phyloP scores from a whole-genome alignment of 2,797 vertebrate species.

The Coccyzus lansbergi region DNA sequence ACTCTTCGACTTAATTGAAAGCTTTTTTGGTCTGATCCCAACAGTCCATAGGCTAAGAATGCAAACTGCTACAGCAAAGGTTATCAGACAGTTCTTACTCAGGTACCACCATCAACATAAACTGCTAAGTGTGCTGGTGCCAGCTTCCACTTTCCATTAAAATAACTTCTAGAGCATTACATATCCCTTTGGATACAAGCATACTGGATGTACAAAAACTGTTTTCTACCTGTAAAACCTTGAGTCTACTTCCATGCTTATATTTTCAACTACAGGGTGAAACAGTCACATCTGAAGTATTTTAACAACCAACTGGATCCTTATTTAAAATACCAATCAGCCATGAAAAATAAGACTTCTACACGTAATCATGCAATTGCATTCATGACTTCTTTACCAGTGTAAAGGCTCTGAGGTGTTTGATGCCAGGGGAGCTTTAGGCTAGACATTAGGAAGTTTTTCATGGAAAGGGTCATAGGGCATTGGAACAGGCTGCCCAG shows the following conservation, averaged over 20 bases:
- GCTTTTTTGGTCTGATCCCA: background rate
- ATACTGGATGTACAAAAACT: background rate
- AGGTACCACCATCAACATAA: background rate
- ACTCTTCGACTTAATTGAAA: background rate
- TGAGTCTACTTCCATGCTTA: background rate
- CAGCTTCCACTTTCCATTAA: background rate
- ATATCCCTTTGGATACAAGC: background rate
- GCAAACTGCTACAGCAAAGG: background rate
- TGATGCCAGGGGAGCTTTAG: background rate
- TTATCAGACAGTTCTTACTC: background rate
- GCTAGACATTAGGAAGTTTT: no score
- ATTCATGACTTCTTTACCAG: background rate
- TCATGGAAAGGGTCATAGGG: no score
- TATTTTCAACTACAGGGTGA: background rate
- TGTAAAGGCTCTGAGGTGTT: background rate
- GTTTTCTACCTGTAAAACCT: background rate
- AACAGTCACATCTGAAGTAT: background rate
- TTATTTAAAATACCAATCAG: background rate
- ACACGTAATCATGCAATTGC: background rate
- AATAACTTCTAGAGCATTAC: background rate
- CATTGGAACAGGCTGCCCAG: no score
- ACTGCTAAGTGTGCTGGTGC: fast-evolving
- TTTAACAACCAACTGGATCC: background rate
- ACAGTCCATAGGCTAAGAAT: background rate
- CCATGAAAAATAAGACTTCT: background rate